phyloP scores from a whole-genome alignment of 2,113 vertebrate species.

The Phoxinus phoxinus region DNA sequence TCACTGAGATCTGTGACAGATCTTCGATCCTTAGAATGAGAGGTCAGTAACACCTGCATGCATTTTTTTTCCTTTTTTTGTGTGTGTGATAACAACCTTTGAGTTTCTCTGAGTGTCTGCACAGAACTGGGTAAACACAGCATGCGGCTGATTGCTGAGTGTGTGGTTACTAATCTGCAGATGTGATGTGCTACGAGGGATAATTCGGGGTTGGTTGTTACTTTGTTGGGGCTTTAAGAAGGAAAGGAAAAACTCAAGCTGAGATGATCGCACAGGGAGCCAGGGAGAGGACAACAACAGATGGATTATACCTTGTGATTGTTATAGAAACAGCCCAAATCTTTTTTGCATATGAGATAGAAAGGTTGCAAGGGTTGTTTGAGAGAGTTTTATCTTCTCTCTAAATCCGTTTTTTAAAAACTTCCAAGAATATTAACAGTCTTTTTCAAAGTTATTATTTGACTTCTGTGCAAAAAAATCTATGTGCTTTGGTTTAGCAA shows the following conservation, averaged over 20 bases:
- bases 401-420: constrained; percentile 47
- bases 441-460: constrained; percentile 17
- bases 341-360: constrained; percentile 24
- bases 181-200: constrained; percentile 48
- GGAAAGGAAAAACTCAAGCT: constrained; percentile 28
- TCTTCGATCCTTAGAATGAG: background rate
- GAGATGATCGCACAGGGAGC: constrained; percentile 38
- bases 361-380: constrained; percentile 17
- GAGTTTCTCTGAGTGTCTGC: constrained; percentile 18
- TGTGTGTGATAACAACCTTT: constrained; percentile 22
- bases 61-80: background rate
- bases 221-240: constrained; percentile 31
- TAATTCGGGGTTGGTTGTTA: constrained; percentile 45
- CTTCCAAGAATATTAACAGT: constrained; percentile 32
- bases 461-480: constrained; percentile 4
- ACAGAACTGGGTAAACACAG: constrained; percentile 38
- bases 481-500: background rate
- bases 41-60: constrained; percentile 27
- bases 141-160: constrained; percentile 47
- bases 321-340: constrained; percentile 33
- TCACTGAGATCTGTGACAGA: background rate
- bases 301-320: constrained; percentile 50
- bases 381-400: constrained; percentile 19
- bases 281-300: constrained; percentile 36
- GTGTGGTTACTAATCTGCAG: constrained; percentile 51